phyloP scores from a whole-genome alignment of 1,140 invertebrate genomes.

The Chionoecetes opilio region DNA sequence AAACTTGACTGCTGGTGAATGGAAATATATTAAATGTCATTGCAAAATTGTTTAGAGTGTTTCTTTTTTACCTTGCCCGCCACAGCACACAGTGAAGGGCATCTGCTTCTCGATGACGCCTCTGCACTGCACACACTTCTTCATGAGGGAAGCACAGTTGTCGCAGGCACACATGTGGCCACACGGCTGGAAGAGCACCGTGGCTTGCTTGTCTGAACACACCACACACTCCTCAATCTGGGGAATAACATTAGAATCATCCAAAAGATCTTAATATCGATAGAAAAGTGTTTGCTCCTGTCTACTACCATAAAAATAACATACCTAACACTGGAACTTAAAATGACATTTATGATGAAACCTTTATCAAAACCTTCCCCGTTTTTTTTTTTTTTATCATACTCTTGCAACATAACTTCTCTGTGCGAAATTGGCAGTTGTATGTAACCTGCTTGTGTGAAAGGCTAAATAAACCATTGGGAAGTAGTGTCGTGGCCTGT shows the following conservation, averaged over 20 bases:
- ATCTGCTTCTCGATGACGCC: slow-evolving; percentile 89
- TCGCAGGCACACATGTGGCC: slow-evolving; percentile 98
- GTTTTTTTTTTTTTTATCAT: too few species aligned
- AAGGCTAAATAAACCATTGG: too few species aligned
- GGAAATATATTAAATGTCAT: too few species aligned
- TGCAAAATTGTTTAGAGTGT: too few species aligned
- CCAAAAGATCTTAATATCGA: background rate
- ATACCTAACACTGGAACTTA: too few species aligned
- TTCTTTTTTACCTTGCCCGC: slow-evolving; percentile 79
- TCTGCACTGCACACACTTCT: slow-evolving; percentile 97
- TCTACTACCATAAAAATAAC: background rate
- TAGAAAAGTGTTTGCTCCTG: background rate
- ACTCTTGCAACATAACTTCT: too few species aligned
- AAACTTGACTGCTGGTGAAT: too few species aligned
- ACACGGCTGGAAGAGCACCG: slow-evolving; percentile 96
- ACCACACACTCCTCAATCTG: slow-evolving; percentile 98
- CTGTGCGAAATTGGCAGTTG: too few species aligned
- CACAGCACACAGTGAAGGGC: slow-evolving; percentile 82
- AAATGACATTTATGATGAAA: too few species aligned
- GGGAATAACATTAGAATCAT: background rate
- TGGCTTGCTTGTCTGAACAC: slow-evolving; percentile 96
- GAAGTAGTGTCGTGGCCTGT: too few species aligned
- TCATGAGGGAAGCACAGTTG: slow-evolving; percentile 96
- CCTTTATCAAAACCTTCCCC: too few species aligned
- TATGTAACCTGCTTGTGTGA: too few species aligned